Percentiles rank a stretch among this genome's conserved stretches.
Conservation (phyloP, 2,888 invertebrate genomes). For the Hirtodrosophila alboralis region DNA sequence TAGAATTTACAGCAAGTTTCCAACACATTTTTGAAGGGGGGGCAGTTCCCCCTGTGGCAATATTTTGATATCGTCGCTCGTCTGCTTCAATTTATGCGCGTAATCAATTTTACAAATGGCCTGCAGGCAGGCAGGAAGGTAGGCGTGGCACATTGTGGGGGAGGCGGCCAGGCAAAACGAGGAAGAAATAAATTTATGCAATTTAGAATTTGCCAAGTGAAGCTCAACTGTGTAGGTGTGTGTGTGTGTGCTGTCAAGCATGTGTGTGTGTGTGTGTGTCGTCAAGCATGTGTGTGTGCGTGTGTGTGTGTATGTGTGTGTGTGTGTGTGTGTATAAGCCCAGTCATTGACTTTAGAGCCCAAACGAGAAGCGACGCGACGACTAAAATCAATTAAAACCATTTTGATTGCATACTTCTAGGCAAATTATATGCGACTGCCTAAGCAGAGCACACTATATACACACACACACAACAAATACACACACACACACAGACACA, state of each 20-base stretch:
- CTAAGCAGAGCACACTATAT: conserved; percentile 33
- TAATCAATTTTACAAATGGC: conserved; percentile 81
- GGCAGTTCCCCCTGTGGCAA: conserved; percentile 56
- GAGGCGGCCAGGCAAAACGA: conserved; percentile 25
- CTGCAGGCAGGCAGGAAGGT: conserved; percentile 58
- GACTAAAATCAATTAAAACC: conserved; percentile 76
- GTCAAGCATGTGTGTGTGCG: conserved; percentile 2
- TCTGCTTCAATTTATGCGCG: conserved; percentile 81
- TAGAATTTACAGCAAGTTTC: conserved; percentile 1
- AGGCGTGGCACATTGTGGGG: conserved; percentile 54
- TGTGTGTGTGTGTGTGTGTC: conserved; percentile 5
- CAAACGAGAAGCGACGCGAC: conserved; percentile 46
- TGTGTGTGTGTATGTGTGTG: conserved; percentile 17
- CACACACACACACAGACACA: conserved; percentile 6
- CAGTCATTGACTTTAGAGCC: conserved; percentile 70
- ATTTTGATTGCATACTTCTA: conserved; percentile 72
- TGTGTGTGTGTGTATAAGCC: conserved; percentile 21
- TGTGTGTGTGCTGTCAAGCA: conserved; percentile 31
- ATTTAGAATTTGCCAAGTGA: conserved; percentile 70
- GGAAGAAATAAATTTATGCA: conserved; percentile 75
- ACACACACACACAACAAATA: conserved; percentile 17
- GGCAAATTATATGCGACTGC: conserved; percentile 48
- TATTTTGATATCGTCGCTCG: conserved; percentile 59
- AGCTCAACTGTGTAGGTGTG: conserved; percentile 18
- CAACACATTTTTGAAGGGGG: no score